Conservation (phyloP, 2,888 invertebrate species). For the Nesidiocoris tenuis region DNA sequence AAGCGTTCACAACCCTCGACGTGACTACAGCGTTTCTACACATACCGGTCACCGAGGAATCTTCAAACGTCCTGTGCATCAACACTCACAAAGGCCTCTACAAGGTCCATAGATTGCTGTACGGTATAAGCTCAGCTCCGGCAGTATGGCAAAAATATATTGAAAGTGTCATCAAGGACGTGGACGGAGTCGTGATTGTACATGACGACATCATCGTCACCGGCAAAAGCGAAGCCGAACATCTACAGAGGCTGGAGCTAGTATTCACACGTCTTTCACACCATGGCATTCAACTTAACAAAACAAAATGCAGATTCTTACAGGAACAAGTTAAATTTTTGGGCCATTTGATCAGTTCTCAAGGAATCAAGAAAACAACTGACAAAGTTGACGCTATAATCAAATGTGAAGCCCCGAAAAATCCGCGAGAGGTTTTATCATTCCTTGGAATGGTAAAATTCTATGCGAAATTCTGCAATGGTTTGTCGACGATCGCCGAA, state of each 20-base stretch:
- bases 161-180: constrained; percentile 46
- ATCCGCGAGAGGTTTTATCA: background rate
- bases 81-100: constrained; percentile 47
- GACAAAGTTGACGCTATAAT: constrained; percentile 8
- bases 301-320: constrained; percentile 14
- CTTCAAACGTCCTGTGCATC: constrained; percentile 53
- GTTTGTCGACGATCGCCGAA: background rate
- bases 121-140: constrained; percentile 1
- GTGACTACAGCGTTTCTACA: too few species aligned
- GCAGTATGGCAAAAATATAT: constrained; percentile 47
- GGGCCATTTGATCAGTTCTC: background rate
- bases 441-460: constrained; percentile 33
- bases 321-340: constrained; percentile 16
- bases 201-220: too few species aligned
- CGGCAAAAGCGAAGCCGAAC: too few species aligned
- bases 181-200: constrained; percentile 24
- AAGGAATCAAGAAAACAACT: constrained; percentile 8
- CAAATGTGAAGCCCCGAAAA: background rate
- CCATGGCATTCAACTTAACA: constrained; percentile 3
- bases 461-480: constrained; percentile 19
- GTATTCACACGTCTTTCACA: background rate
- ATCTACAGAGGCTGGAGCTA: constrained; percentile 1
- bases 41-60: too few species aligned
- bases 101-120: constrained; percentile 4
- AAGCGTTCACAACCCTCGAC: background rate